Evolutionary conservation across 2,888 invertebrate genomes (phyloP), one percentile per base, ranked within the genome.

Genomic region (Plutella xylostella): DNA sequence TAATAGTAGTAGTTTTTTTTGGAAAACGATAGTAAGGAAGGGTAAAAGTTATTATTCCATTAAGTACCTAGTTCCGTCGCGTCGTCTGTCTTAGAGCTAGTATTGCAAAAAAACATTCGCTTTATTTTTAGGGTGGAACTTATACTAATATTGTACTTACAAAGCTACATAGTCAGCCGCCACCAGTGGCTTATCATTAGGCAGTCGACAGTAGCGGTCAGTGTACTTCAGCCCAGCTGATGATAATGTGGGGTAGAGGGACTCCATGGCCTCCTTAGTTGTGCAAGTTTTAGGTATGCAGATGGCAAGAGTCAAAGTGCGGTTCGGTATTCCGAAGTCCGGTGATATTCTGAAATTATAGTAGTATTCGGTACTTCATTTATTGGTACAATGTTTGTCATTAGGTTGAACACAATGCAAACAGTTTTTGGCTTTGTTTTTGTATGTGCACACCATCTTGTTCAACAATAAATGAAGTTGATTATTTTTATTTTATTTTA

Each of bases 221-320:
- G 58, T 48, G 43, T 59, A 72, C 6, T 60, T 11, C 2, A 66
- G 45, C 1, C 61, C 65, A 2, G 60, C 6, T 2, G 55, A 48
- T 0, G 60, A 56, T 2, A 55, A 48, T 0, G 60, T 56, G 7
- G 66, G 53, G 0, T 60, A 22, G 0, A 68, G 30, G 1, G 49
- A 53, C 2, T 47, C 54, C 0, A 76, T 22, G n/a, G 67, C 71
- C 30, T 68, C 60, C 1, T 57, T 41, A 0, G 71, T 58, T 0
- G 73, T 61, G 45, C 80, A 80, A 1, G 63, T 20, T 48, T 73
- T 71, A 0, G 80, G 80, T 35, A 80, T 55, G 38, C 79, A 80
- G 0, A 73, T 5, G 44, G 49, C 1, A 66, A 57, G 25, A 9
- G 28, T 18, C 14, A 43, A 6, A 4, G 43, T n/a, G 5, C 21